Percentiles rank a stretch among this genome's conserved stretches.
Conservation (phyloP, 2,888 invertebrate species). For the Stomorhina lunata region DNA sequence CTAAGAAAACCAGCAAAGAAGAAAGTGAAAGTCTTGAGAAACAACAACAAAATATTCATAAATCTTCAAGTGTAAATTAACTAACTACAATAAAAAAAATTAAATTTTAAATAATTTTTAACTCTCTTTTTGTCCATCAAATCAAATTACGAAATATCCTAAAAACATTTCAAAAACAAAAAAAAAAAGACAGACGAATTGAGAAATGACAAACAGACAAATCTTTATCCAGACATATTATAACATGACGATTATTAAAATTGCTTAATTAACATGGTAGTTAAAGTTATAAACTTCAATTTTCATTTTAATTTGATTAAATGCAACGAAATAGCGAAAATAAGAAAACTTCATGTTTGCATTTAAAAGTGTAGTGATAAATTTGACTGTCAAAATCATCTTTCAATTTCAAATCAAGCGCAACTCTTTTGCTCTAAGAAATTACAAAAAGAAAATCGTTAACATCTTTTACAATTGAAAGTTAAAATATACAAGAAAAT, state of each 20-base stretch:
- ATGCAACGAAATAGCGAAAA: background rate
- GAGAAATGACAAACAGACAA: conserved; percentile 15
- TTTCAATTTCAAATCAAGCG: conserved; percentile 63
- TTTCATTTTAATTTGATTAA: conserved; percentile 40
- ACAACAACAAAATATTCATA: conserved; percentile 42
- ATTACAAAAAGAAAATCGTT: conserved; percentile 5
- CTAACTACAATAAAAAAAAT: conserved; percentile 34
- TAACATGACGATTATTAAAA: conserved; percentile 58
- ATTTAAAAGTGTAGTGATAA: conserved; percentile 59
- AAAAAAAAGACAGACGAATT: background rate
- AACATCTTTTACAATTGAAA: conserved; percentile 59
- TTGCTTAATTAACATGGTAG: conserved; percentile 63
- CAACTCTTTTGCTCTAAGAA: conserved; percentile 29
- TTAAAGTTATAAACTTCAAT: conserved; percentile 56
- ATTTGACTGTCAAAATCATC: conserved; percentile 65
- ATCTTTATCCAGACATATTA: conserved; percentile 49
- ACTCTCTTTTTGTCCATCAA: conserved; percentile 47
- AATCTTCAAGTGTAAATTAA: conserved; percentile 57
- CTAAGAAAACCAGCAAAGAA: conserved; percentile 31
- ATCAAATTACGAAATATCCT: conserved; percentile 51
- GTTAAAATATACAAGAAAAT: conserved; percentile 42
- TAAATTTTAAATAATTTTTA: conserved; percentile 34
- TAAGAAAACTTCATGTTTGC: background rate
- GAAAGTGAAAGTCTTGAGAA: conserved; percentile 61
- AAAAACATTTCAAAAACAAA: background rate